These are phyloP conservation scores for Tineola bisselliella DNA, from an alignment of 2,888 invertebrate genomes.

Conservation along the genomic window DNA sequence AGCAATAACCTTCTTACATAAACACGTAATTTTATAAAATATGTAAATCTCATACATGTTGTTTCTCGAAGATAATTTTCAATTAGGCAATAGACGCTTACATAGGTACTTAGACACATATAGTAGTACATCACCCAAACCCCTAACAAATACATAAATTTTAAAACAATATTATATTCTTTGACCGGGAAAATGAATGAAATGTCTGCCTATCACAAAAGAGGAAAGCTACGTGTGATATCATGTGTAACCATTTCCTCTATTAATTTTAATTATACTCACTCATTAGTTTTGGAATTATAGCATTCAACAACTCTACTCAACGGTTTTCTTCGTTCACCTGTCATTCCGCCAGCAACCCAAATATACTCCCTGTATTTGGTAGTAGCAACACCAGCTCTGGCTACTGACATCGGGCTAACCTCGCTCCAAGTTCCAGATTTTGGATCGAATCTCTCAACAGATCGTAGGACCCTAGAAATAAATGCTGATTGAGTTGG, in stretches of 20 bases:
- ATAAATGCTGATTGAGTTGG: too few relatives aligned
- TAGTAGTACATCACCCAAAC: too few relatives aligned
- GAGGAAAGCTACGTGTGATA: too few relatives aligned
- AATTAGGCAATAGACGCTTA: too few relatives aligned
- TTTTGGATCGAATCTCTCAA: slow-evolving; percentile 70
- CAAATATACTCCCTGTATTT: slow-evolving; percentile 74
- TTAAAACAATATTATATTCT: too few relatives aligned
- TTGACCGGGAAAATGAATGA: too few relatives aligned
- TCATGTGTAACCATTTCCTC: too few relatives aligned
- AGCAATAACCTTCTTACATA: background rate
- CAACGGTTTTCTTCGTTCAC: slow-evolving; percentile 63
- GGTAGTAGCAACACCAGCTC: slow-evolving; percentile 70
- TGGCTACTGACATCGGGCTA: slow-evolving; percentile 65
- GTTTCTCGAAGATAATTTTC: too few relatives aligned
- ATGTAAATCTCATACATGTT: too few relatives aligned
- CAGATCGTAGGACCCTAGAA: slow-evolving; percentile 66
- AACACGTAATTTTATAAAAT: background rate
- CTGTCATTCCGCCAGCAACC: slow-evolving; percentile 78
- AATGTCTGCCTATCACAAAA: too few relatives aligned
- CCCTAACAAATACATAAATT: too few relatives aligned
- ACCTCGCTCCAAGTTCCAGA: slow-evolving; percentile 68
- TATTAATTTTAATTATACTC: slow-evolving; percentile 20
- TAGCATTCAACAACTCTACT: slow-evolving; percentile 72
- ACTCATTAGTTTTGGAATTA: slow-evolving; percentile 70
- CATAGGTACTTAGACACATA: too few relatives aligned